phyloP scores from a whole-genome alignment of 2,797 vertebrate species.

The Thamnophis elegans region DNA sequence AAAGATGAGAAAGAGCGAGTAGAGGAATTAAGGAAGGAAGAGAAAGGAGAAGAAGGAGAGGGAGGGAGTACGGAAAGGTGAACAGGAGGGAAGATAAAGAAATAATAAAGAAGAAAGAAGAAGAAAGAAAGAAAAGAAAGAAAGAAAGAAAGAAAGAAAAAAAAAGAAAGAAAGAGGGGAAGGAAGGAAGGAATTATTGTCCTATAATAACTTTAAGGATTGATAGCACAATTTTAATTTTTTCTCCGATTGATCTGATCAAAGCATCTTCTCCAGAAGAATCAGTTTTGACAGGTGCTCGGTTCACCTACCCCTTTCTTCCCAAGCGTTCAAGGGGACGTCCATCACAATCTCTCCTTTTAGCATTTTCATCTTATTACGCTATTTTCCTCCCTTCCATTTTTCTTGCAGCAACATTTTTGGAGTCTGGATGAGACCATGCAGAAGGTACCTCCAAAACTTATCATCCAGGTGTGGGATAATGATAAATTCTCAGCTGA shows the following conservation, averaged over 20 bases:
- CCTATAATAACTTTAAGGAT: neutral
- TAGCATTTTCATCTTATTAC: neutral
- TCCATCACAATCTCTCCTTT: neutral
- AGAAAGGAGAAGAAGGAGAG: too few relatives aligned
- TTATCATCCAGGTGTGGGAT: conserved; percentile 78
- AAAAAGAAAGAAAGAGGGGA: too few relatives aligned
- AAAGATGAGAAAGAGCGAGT: too few relatives aligned
- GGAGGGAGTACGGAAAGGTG: too few relatives aligned
- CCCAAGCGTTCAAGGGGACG: neutral
- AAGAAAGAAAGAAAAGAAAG: neutral
- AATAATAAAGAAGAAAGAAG: too few relatives aligned
- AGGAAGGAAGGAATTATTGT: neutral
- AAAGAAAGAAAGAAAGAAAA: too few relatives aligned
- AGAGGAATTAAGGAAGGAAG: too few relatives aligned
- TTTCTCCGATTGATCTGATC: neutral
- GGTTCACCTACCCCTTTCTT: neutral
- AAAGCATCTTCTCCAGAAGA: neutral
- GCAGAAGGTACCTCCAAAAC: conserved; percentile 70
- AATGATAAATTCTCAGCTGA: conserved; percentile 69
- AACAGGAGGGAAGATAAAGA: too few relatives aligned
- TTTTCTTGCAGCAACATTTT: conserved; percentile 31
- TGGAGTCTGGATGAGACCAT: conserved; percentile 60
- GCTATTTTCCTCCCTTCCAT: neutral
- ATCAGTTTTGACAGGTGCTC: neutral
- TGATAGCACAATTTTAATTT: neutral